Evolutionary conservation across 2,113 vertebrate genomes (phyloP), one percentile per base, ranked within the genome.

Genomic region (Elanoides forficatus): DNA sequence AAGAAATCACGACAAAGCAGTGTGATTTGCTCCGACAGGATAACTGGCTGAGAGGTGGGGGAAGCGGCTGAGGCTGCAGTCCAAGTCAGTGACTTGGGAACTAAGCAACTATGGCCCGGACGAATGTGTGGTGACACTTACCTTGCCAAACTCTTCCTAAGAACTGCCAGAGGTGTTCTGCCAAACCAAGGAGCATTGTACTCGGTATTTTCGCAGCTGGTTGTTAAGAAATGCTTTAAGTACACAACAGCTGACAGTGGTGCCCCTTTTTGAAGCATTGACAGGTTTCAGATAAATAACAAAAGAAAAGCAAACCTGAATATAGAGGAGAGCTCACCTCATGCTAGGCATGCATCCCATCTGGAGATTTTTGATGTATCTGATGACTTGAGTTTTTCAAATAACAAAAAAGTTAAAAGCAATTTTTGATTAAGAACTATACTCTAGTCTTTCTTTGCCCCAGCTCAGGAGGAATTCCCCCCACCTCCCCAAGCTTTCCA

Each of bases 1-100:
- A 30, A 53, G 52, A 62, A 18, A 15, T 43, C 43, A 20, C 0
- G 0, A 2, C 63, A 1, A 1, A 53, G 68, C 32, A 2, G 14
- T 2, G 23, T 7, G 80, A 1, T 47, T 34, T 36, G 75, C 29
- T 60, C 8, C 27, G 58, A 14, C 27, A 26, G 56, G 30, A 2
- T 0, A 7, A 26, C 19, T 4, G 47, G 26, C 72, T 25, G 10
- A 0, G 40, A 3, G 43, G 10, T 11, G 32, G n/a, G 27, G 12
- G 38, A 22, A 22, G 50, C 7, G 2, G 42, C 65, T 58, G 56
- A 50, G 50, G 50, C 38, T 0, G 2, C 13, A 17, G 16, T 30
- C 73, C 66, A 23, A 6, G 20, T 36, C 43, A 20, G 50, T 4
- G 1, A 7, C 38, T 0, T 23, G 45, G 74, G 58, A 52, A 4